These are phyloP conservation scores for Rhyzopertha dominica DNA, from an alignment of 1,140 invertebrate genomes.

Conservation along the genomic window DNA sequence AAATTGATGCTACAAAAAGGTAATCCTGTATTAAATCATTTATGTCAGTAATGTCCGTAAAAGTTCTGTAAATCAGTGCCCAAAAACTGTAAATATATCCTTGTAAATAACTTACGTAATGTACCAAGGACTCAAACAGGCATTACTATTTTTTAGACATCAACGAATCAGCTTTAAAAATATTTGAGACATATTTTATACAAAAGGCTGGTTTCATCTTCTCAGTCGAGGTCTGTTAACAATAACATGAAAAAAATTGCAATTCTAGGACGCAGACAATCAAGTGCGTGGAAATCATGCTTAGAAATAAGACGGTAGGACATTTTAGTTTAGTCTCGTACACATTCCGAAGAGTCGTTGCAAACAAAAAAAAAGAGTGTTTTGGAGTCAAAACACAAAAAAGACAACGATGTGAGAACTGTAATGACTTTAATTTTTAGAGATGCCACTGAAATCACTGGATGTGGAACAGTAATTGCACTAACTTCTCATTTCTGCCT, in stretches of 20 bases:
- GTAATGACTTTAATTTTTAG: too few species aligned
- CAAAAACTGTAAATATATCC: constrained; percentile 22
- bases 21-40: too few species aligned
- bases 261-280: constrained; percentile 29
- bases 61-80: constrained; percentile 23
- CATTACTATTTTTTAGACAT: constrained; percentile 31
- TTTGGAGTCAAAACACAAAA: too few species aligned
- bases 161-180: constrained; percentile 17
- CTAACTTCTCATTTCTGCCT: too few species aligned
- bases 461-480: too few species aligned
- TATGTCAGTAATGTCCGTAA: constrained; percentile 2
- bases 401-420: too few species aligned
- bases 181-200: constrained; percentile 23
- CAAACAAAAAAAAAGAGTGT: too few species aligned
- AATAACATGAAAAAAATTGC: background rate
- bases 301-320: too few species aligned
- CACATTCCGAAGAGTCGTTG: too few species aligned
- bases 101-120: constrained; percentile 19
- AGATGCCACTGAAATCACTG: too few species aligned
- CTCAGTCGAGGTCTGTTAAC: background rate
- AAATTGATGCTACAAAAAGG: too few species aligned
- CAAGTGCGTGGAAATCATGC: constrained; percentile 33
- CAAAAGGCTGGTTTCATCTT: constrained; percentile 2
- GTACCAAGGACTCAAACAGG: constrained; percentile 32
- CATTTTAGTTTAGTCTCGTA: too few species aligned